phyloP scores from a whole-genome alignment of 2,797 vertebrate genomes.

The Hapalemur alaotrensis region DNA sequence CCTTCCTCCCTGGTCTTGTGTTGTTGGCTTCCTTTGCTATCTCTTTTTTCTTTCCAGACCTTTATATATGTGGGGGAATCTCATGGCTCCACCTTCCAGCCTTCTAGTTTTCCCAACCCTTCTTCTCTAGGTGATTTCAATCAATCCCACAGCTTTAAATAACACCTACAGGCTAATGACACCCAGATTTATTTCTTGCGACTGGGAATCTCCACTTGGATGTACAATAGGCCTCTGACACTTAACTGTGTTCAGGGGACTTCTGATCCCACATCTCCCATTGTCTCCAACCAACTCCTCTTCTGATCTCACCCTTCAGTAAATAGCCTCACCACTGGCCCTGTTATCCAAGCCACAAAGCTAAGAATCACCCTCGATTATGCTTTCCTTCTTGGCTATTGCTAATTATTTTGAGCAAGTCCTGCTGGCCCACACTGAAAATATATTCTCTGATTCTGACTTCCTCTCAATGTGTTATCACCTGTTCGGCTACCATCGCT shows the following conservation, averaged over 20 bases:
- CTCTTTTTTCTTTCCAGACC: background rate
- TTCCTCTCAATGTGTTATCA: accelerated
- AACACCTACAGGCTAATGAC: background rate
- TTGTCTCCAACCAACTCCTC: background rate
- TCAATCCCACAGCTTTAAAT: background rate
- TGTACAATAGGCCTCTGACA: background rate
- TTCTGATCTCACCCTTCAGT: background rate
- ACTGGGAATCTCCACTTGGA: background rate
- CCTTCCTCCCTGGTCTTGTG: background rate
- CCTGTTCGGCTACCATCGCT: too few relatives aligned
- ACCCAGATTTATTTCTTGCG: background rate
- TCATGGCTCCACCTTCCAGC: background rate
- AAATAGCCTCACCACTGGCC: background rate
- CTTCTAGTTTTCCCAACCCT: background rate
- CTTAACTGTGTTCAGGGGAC: accelerated
- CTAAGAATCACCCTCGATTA: background rate
- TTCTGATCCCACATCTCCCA: background rate
- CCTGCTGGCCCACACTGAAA: background rate
- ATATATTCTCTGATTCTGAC: background rate
- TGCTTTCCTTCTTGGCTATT: background rate
- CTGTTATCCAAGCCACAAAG: background rate
- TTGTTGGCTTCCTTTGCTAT: background rate
- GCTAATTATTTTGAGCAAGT: background rate
- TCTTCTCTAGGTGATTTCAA: background rate
- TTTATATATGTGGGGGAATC: background rate